Base-by-base conservation (phyloP, 2,113 vertebrate species). In the Morone saxatilis region DNA sequence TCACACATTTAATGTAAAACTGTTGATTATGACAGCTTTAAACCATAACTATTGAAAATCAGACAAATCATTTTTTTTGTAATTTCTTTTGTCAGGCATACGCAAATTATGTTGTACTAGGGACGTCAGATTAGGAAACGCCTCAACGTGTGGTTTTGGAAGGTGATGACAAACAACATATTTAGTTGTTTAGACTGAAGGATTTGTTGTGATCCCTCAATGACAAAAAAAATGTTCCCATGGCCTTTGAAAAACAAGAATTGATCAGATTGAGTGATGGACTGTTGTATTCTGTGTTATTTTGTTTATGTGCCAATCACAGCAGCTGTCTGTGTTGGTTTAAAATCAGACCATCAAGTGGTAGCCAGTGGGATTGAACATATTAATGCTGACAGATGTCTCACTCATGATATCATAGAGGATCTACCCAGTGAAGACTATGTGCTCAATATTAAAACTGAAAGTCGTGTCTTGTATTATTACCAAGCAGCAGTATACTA, bases 281-380 rank as follows among this genome's bases (percentile, higher is more conserved):
- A 71, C 71, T 65, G 69, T 38, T 80, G 25, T 66, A 56, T 62
- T 83, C 17, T 45, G 59, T 84, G 54, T 53, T 65, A 36, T 68
- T 86, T 71, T 84, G 75, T 75, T 59, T 53, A 57, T 78, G 78
- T 92, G 89, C 81, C 80, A 89, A 63, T 89, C 84, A 81, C 63
- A 75, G 81, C 79, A 78, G 84, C 80, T 83, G 81, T 80, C 86
- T 59, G 75, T 38, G 78, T 75, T 68, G 50, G 66, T 71, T 89
- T 80, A 57, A 89, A 81, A 84, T 85, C 80, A 80, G 50, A 74
- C 56, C 78, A 86, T 88, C 47, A 73, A 86, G 71, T 43, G n/a
- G 50, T 71, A 75, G 79, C 87, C 75, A 47, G 56, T 69, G 73
- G 74, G 74, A 88, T 4, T 75, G 76, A 80, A 76, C 54, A 71